Conservation (phyloP, 2,113 vertebrate genomes). For the Casuarius casuarius region DNA sequence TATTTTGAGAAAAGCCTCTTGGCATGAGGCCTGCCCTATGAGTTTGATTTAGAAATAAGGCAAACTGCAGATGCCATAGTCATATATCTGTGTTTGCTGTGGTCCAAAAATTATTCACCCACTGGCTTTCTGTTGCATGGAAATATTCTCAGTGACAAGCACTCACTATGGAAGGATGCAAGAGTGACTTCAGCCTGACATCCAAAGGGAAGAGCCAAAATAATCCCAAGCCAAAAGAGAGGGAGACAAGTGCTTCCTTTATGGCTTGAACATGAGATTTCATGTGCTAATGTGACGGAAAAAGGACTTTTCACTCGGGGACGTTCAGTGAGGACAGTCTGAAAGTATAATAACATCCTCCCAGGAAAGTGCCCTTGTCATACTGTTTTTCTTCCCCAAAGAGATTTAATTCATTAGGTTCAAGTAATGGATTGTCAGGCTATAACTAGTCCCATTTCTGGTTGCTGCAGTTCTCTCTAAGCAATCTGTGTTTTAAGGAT, state of each 20-base stretch:
- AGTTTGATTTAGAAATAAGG: not conserved
- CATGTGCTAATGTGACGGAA: not conserved
- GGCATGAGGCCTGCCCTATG: not conserved
- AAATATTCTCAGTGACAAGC: not conserved
- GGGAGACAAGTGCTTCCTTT: not conserved
- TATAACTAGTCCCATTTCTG: not conserved
- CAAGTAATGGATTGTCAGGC: not conserved
- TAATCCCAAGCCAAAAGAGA: not conserved
- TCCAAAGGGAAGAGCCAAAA: not conserved
- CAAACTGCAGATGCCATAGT: not conserved
- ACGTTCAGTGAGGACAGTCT: not conserved
- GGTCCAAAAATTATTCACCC: not conserved
- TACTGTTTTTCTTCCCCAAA: not conserved
- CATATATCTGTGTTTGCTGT: not conserved
- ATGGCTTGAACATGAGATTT: not conserved
- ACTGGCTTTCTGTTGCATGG: not conserved
- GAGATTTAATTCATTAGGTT: not conserved
- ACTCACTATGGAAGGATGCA: not conserved
- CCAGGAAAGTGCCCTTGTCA: not conserved
- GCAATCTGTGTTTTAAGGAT: not conserved
- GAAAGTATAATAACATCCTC: not conserved
- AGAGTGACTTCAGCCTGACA: not conserved
- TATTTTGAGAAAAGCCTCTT: conserved; percentile 10
- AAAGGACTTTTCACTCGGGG: not conserved
- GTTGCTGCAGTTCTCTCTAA: not conserved